phyloP scores from a whole-genome alignment of 2,888 invertebrate genomes.

The Apamea crenata region DNA sequence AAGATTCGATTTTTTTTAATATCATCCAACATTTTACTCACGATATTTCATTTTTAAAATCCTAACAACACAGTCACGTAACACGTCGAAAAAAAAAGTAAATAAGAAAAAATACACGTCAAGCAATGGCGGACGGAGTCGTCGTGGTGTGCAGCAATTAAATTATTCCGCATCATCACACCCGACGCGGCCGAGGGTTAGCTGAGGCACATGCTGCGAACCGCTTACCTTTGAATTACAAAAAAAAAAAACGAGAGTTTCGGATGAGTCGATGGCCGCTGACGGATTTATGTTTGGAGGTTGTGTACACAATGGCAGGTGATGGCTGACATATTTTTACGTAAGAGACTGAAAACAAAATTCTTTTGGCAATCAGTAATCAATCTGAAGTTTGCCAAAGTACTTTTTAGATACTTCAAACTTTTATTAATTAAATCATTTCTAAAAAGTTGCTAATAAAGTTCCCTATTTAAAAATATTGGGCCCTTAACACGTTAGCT shows the following conservation, averaged over 20 bases:
- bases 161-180: constrained; percentile 86
- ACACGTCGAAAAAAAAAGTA: constrained; percentile 29
- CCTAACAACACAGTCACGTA: constrained; percentile 13
- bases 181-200: constrained; percentile 65
- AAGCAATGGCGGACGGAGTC: constrained; percentile 72
- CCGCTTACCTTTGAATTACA: constrained; percentile 60
- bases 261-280: constrained; percentile 35
- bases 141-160: constrained; percentile 80
- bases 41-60: constrained; percentile 17
- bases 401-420: neutral
- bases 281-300: constrained; percentile 5
- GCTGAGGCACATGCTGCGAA: constrained; percentile 61
- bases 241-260: constrained; percentile 36
- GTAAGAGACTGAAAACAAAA: neutral
- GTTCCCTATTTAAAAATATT: too few relatives aligned
- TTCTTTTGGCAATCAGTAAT: neutral
- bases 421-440: neutral
- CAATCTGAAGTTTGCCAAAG: neutral
- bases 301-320: neutral
- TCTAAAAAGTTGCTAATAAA: neutral
- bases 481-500: too few relatives aligned
- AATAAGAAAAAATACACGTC: constrained; percentile 50
- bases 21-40: neutral
- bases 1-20: neutral
- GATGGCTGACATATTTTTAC: neutral